Evolutionary conservation across 37 sponge, comb jelly and placozoan genomes (phyloP).

Genomic region (Aphrocallistes beatrix): DNA sequence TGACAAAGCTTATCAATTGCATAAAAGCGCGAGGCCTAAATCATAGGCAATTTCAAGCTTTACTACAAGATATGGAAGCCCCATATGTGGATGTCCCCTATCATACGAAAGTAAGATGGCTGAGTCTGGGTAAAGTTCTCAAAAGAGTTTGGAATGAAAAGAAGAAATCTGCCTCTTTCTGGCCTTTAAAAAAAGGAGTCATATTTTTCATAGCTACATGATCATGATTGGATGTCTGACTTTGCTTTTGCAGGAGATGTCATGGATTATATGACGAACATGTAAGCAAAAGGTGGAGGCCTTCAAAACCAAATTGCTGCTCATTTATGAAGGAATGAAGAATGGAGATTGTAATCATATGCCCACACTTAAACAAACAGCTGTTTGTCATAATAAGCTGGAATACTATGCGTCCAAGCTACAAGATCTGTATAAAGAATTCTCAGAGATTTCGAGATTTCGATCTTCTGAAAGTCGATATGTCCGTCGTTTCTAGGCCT

Average conservation of each 20-base stretch:
- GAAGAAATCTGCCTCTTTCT: not conserved
- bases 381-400: not conserved
- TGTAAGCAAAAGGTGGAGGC: not conserved
- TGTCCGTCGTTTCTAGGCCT: not conserved
- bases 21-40: not conserved
- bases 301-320: conserved; percentile 17
- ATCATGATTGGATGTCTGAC: not conserved
- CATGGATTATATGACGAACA: not conserved
- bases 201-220: not conserved
- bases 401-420: not conserved
- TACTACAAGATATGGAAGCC: conserved; percentile 1
- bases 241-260: not conserved
- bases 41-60: conserved; percentile 1
- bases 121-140: not conserved
- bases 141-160: not conserved
- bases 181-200: not conserved
- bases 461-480: not conserved
- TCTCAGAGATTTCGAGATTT: not conserved
- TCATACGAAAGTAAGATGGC: conserved; percentile 11
- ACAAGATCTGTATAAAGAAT: not conserved
- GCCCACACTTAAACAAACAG: not conserved
- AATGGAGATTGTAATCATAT: not conserved
- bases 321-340: not conserved
- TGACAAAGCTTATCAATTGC: not conserved
- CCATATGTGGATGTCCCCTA: conserved; percentile 17